Evolutionary conservation across 2,888 invertebrate genomes (phyloP), one percentile per base, ranked within the genome.

Genomic region (Nowickia ferox): DNA sequence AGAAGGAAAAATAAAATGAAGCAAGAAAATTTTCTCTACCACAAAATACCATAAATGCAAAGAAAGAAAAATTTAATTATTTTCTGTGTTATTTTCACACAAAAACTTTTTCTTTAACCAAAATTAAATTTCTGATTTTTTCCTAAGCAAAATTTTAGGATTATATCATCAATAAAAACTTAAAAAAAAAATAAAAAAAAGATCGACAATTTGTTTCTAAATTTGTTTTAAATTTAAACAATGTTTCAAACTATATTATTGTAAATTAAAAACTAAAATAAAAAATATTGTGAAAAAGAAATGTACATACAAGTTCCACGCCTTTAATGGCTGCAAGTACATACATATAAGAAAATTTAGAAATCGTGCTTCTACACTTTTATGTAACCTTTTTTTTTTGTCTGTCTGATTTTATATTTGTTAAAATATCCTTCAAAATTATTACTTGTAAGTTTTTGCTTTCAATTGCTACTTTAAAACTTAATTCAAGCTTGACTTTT

Each of bases 21-120:
- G 61, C 55, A 66, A 83, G 53, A 82, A 75, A 83, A 76, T 68
- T 82, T 86, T 86, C 86, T 86, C 86, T 86, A 86, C 72, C 83
- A 83, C 76, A 79, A 83, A 83, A 72, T 72, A 76, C 63, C 75
- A 68, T 61, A 80, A 76, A 86, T 66, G 48, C 59, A 72, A 57
- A 75, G 2, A 48, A 74, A 71, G 46, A 84, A 61, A 80, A 72
- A 66, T 76, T 57, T 61, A 71, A 63, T 59, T 38, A 65, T 57
- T 59, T 83, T 77, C 65, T 42, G 30, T 65, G 19, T 72, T 53
- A 72, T 51, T 76, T 65, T 42, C 48, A 71, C 40, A 66, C 11
- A 66, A 17, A 65, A 17, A n/a, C 30, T 55, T 71, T 65, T 53
- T 61, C 40, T 22, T 55, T 57, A 74, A 59, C 4, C 13, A 68